phyloP scores from a whole-genome alignment of 2,888 invertebrate genomes.

The Rhogogaster chlorosoma region DNA sequence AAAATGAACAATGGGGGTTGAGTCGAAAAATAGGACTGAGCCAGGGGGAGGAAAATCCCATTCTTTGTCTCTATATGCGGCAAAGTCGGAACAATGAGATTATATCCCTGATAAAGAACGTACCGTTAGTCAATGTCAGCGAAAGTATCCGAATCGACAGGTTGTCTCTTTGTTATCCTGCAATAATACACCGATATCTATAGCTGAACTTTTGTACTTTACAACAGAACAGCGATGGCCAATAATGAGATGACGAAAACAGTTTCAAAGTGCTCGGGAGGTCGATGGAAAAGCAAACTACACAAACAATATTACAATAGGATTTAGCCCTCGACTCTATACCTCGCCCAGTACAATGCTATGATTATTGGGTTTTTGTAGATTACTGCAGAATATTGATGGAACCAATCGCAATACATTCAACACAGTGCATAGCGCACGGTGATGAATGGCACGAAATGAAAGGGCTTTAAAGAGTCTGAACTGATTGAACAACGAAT shows the following conservation, averaged over 20 bases:
- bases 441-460: background rate
- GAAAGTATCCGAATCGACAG: background rate
- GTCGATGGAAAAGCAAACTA: background rate
- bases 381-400: conserved; percentile 11
- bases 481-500: background rate
- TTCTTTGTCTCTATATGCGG: background rate
- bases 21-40: background rate
- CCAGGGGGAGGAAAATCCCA: background rate
- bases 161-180: background rate
- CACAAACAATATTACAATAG: background rate
- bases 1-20: conserved; percentile 4
- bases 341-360: background rate
- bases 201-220: background rate
- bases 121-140: conserved; percentile 16
- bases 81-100: conserved; percentile 14
- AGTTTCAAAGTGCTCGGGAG: background rate
- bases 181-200: background rate
- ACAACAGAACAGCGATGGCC: background rate
- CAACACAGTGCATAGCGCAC: background rate
- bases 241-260: background rate
- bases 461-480: background rate
- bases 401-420: conserved; percentile 18
- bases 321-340: background rate
- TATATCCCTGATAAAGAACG: conserved; percentile 5
- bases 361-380: conserved; percentile 24